Percentiles rank a stretch among this genome's conserved stretches.
These are phyloP conservation scores for Ephialtes manifestator DNA, from an alignment of 2,888 invertebrate species.

Conservation along the genomic window DNA sequence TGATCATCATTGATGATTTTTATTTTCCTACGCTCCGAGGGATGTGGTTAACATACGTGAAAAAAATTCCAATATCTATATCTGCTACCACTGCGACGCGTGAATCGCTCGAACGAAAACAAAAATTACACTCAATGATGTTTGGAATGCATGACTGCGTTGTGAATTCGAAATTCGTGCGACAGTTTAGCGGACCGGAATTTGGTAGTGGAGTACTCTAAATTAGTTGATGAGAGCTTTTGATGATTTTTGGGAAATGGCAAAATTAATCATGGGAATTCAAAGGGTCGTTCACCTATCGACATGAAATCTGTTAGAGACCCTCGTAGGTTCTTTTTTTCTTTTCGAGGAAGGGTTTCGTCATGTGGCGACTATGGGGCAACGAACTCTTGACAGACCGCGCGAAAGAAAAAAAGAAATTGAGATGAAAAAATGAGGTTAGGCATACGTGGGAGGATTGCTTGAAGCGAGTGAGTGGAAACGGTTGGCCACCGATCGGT, in stretches of 20 bases:
- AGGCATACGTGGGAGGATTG: constrained; percentile 1
- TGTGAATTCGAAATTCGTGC: neutral
- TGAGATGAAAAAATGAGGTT: neutral
- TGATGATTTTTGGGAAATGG: constrained; percentile 4
- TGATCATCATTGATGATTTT: constrained; percentile 28
- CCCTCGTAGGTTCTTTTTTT: neutral
- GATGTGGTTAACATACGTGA: neutral
- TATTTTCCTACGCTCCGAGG: neutral
- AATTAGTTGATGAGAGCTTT: neutral
- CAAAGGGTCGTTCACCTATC: neutral
- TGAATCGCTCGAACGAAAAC: neutral
- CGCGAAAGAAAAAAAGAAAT: neutral
- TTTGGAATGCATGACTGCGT: neutral
- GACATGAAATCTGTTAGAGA: constrained; percentile 10
- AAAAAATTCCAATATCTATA: neutral
- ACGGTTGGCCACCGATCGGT: constrained; percentile 33
- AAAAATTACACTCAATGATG: neutral
- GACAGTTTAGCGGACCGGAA: neutral
- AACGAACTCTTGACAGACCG: constrained; percentile 1
- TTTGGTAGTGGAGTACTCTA: neutral
- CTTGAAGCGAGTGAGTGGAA: constrained; percentile 26
- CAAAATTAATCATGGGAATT: neutral
- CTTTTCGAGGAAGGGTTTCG: constrained; percentile 3
- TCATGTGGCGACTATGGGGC: constrained; percentile 21
- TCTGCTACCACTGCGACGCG: neutral